Evolutionary conservation across 2,888 invertebrate genomes (phyloP), one percentile per base, ranked within the genome.

Genomic region (Pilophorus perplexus): DNA sequence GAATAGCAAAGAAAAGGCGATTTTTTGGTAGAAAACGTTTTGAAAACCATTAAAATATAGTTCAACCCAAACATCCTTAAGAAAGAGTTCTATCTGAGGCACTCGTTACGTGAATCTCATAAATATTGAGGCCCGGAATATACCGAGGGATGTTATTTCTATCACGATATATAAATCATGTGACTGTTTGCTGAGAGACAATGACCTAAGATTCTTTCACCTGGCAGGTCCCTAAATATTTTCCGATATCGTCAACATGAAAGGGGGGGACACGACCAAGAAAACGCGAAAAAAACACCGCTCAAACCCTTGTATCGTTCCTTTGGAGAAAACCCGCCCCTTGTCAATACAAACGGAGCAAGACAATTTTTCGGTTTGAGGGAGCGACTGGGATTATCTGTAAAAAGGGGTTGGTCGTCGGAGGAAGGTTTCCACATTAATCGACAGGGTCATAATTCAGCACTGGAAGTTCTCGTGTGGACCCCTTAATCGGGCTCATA

Each of bases 401-500:
- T 40, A 42, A 65, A 65, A 65, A 33, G 65, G 65, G 65, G 23
- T 62, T 46, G 54, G 28, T 54, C 27, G 55, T 14, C 42, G 40
- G 55, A 22, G 60, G 57, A 44, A 46, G 62, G 59, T 62, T 62
- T 66, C 40, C 66, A 66, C 67, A 67, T 67, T 67, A 67, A 67
- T 67, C 67, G 67, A 67, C 67, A 67, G 67, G 52, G 67, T 57
- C 52, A 67, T 67, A 67, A 67, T 67, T 67, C 62, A 67, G 60
- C 62, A 62, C 66, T 38, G 57, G 57, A 54, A 64, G 66, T 27
- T 40, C 67, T 62, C 67, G 60, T 60, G 60, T 62, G 68, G 62
- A 52, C 66, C 68, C 64, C 62, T 65, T 68, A 65, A 68, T 68
- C 64, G 68, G 65, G 48, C 68, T 68, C 68, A 68, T 68, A 68